Evolutionary conservation across 1,140 invertebrate genomes (phyloP).

Genomic region (Caenorhabditis remanei): DNA sequence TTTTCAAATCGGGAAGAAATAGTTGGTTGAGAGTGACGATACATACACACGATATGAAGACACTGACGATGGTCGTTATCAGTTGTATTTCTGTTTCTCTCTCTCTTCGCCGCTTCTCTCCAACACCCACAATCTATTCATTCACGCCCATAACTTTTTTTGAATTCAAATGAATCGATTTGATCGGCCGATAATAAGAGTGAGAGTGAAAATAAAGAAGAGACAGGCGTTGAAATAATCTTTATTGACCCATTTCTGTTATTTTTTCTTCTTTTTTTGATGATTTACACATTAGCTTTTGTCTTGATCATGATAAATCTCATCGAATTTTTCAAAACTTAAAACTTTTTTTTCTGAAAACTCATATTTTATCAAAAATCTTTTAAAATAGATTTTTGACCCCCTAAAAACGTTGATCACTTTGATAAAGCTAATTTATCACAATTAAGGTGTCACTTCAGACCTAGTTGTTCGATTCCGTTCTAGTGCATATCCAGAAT

Average conservation of each 20-base stretch:
- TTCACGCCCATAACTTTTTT: slow-evolving; percentile 39
- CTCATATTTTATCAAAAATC: too few species aligned
- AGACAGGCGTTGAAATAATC: not conserved
- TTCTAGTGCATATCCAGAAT: too few species aligned
- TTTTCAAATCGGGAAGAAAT: slow-evolving; percentile 11
- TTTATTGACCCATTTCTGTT: not conserved
- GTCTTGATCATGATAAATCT: too few species aligned
- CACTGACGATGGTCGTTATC: slow-evolving; percentile 30
- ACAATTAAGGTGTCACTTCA: too few species aligned
- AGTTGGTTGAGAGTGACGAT: not conserved
- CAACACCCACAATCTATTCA: not conserved
- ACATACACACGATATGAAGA: not conserved
- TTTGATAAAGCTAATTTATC: too few species aligned
- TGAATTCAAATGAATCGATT: not conserved
- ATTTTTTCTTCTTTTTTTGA: too few species aligned
- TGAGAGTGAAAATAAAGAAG: slow-evolving; percentile 12
- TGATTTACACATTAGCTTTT: too few species aligned
- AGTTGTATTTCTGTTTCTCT: slow-evolving; percentile 11
- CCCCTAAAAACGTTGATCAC: too few species aligned
- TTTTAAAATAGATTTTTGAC: too few species aligned
- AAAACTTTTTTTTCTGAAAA: too few species aligned
- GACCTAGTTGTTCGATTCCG: too few species aligned
- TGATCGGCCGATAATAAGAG: not conserved
- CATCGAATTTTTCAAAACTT: too few species aligned
- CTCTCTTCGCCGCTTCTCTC: not conserved